Conservation (phyloP, 2,113 vertebrate genomes). For the Cryptomyrus ogoouensis region DNA sequence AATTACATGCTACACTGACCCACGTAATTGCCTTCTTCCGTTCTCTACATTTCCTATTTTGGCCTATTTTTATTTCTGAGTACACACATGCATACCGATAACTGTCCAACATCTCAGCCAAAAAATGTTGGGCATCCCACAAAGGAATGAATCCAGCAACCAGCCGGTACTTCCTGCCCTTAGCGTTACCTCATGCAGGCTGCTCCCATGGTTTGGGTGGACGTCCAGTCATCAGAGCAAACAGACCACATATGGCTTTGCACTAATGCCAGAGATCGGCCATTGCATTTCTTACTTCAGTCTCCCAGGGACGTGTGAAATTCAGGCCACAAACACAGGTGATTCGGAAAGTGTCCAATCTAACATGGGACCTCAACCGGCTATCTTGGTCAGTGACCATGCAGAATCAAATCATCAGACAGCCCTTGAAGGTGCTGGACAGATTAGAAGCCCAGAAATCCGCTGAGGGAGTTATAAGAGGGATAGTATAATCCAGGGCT, state of each 20-base stretch:
- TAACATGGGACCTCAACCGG: neutral
- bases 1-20: neutral
- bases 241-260: neutral
- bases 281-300: neutral
- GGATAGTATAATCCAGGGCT: neutral
- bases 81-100: neutral
- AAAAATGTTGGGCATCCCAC: neutral
- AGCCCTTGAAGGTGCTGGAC: neutral
- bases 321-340: neutral
- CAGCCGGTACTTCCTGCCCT: neutral
- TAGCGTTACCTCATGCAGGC: neutral
- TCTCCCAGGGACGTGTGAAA: neutral
- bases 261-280: neutral
- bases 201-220: neutral
- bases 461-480: neutral
- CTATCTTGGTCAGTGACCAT: neutral
- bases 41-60: neutral
- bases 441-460: neutral
- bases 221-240: neutral
- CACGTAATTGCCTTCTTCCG: neutral
- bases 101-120: neutral
- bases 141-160: neutral
- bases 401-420: neutral
- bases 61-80: neutral
- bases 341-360: neutral